Conservation (phyloP, 2,113 vertebrate species). For the human (Homo sapiens) region DNA sequence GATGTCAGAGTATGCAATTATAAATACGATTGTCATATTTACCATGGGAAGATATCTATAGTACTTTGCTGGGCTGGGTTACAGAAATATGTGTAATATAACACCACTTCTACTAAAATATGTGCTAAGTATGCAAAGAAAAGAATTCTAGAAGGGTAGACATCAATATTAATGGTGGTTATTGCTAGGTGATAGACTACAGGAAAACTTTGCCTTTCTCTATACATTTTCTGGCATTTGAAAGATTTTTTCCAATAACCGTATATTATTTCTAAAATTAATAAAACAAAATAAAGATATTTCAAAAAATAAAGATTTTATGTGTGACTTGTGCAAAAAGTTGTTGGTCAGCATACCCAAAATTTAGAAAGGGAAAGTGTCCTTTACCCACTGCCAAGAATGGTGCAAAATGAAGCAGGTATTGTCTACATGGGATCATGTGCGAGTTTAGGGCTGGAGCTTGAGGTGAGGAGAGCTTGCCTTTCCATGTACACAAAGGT, state of each 20-base stretch:
- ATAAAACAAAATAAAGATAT: background rate
- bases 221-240: background rate
- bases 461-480: background rate
- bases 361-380: background rate
- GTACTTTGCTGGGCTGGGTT: background rate
- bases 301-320: background rate
- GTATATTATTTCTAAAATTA: conserved; percentile 7
- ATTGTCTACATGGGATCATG: background rate
- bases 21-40: background rate
- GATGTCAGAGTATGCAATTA: background rate
- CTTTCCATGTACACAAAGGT: background rate
- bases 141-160: background rate
- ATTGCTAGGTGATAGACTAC: background rate
- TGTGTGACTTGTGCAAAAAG: background rate
- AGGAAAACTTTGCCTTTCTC: conserved; percentile 19
- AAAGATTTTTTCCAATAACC: background rate
- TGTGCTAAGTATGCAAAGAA: background rate
- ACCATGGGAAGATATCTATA: background rate
- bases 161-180: background rate
- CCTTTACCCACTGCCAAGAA: background rate
- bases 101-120: background rate
- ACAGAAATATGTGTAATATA: background rate
- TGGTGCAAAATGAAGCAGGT: background rate
- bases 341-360: background rate
- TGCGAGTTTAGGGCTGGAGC: background rate